These are phyloP conservation scores for Meteorus cinctellus DNA, from an alignment of 2,888 invertebrate species.

Conservation along the genomic window DNA sequence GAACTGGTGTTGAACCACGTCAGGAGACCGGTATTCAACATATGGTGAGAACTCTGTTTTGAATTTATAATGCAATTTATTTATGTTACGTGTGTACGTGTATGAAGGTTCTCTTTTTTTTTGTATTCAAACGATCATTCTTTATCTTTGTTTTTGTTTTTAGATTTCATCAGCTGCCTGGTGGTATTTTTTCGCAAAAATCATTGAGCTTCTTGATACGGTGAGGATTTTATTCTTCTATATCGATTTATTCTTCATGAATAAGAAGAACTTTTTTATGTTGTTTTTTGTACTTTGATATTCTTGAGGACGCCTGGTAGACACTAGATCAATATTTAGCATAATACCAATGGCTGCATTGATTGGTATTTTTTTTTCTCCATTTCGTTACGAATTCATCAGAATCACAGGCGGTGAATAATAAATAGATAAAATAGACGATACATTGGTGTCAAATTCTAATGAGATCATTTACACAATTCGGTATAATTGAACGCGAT, in stretches of 20 bases:
- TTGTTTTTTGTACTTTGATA: neutral
- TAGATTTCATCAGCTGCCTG: slow-evolving; percentile 61
- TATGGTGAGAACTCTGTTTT: neutral
- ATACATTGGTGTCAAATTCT: neutral
- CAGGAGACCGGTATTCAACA: neutral
- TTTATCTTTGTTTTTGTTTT: slow-evolving; percentile 27
- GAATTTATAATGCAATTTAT: neutral
- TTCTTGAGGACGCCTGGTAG: neutral
- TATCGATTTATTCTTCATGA: neutral
- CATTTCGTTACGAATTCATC: neutral
- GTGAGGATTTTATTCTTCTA: slow-evolving; percentile 66
- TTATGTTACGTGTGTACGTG: neutral
- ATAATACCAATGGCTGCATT: slow-evolving; percentile 2
- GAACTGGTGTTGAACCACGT: slow-evolving; percentile 2
- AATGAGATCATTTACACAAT: slow-evolving; percentile 19
- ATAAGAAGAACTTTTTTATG: neutral
- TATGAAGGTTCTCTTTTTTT: neutral
- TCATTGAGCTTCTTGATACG: slow-evolving; percentile 78
- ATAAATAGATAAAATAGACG: slow-evolving; percentile 9
- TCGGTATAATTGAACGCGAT: neutral
- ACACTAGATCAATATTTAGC: neutral
- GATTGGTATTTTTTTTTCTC: neutral
- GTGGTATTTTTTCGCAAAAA: slow-evolving; percentile 78
- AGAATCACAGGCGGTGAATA: slow-evolving; percentile 7
- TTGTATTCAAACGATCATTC: slow-evolving; percentile 17